Evolutionary conservation across 1,140 invertebrate genomes (phyloP).

Genomic region (Neoseiulus cucumeris): DNA sequence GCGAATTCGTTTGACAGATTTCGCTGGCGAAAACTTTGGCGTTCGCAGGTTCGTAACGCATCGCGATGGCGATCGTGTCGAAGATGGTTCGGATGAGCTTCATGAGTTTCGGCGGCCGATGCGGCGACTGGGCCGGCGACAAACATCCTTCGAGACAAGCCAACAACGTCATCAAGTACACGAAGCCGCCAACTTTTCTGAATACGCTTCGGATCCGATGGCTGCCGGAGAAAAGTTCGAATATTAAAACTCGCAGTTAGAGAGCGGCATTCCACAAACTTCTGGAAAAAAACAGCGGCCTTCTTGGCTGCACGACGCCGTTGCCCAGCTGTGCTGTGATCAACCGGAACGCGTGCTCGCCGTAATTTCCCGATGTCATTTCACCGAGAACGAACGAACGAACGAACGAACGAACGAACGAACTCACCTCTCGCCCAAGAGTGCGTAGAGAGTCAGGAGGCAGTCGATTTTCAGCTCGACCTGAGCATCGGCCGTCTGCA

Average conservation of each 20-base stretch:
- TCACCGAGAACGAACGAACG: too few species aligned
- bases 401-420: too few species aligned
- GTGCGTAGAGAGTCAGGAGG: neutral
- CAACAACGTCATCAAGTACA: slow-evolving; percentile 86
- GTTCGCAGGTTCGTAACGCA: slow-evolving; percentile 97
- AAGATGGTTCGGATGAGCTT: slow-evolving; percentile 68
- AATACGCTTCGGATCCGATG: slow-evolving; percentile 90
- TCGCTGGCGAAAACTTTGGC: slow-evolving; percentile 94
- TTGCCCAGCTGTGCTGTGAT: too few species aligned
- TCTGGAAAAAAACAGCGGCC: slow-evolving; percentile 13
- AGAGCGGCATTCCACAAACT: slow-evolving; percentile 40
- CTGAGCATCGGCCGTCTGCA: neutral
- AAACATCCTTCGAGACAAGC: slow-evolving; percentile 75
- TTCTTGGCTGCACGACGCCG: too few species aligned
- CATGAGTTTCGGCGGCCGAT: slow-evolving; percentile 17
- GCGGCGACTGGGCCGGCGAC: neutral
- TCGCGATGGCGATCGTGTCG: slow-evolving; percentile 83
- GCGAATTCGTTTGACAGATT: slow-evolving; percentile 62
- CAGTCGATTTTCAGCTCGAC: slow-evolving; percentile 9
- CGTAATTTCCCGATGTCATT: too few species aligned
- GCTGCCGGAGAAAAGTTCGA: slow-evolving; percentile 29
- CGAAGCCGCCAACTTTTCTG: slow-evolving; percentile 89
- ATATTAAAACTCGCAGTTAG: neutral
- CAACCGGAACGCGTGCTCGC: too few species aligned
- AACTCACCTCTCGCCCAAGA: neutral